Conservation (phyloP, 64 coral and sea anemone genomes). For the Stylophora pistillata region DNA sequence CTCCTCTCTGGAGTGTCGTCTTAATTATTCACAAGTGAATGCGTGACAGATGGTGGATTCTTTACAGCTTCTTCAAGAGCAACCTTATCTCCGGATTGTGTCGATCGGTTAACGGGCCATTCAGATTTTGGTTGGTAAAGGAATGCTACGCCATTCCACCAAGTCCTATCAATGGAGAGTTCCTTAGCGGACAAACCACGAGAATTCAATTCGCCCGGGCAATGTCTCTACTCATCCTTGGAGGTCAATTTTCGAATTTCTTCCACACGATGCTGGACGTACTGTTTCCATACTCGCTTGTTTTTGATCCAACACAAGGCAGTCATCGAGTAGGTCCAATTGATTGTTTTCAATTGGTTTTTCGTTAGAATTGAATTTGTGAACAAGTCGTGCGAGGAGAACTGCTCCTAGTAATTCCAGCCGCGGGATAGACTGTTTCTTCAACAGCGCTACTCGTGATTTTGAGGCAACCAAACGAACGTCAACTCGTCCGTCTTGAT, state of each 20-base stretch:
- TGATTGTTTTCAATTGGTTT: neutral
- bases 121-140: neutral
- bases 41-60: neutral
- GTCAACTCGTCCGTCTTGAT: neutral
- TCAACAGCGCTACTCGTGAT: neutral
- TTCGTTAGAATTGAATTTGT: no score
- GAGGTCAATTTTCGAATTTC: constrained; percentile 15
- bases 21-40: constrained; percentile 11
- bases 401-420: no score
- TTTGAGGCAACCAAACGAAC: neutral
- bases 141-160: constrained; percentile 50
- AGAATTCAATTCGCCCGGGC: constrained; percentile 18
- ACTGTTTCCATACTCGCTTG: constrained; percentile 29
- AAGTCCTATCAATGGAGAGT: neutral
- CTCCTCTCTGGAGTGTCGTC: neutral
- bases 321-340: constrained; percentile 39
- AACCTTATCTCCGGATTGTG: constrained; percentile 5
- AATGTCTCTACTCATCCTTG: constrained; percentile 20
- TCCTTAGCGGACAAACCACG: constrained; percentile 41
- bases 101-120: constrained; percentile 25
- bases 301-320: constrained; percentile 51
- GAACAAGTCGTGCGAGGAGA: neutral
- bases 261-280: neutral
- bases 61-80: constrained; percentile 4
- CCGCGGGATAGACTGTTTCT: no score